Base-by-base conservation (phyloP, 2,797 vertebrate genomes). In the Leucoraja ocellata region DNA sequence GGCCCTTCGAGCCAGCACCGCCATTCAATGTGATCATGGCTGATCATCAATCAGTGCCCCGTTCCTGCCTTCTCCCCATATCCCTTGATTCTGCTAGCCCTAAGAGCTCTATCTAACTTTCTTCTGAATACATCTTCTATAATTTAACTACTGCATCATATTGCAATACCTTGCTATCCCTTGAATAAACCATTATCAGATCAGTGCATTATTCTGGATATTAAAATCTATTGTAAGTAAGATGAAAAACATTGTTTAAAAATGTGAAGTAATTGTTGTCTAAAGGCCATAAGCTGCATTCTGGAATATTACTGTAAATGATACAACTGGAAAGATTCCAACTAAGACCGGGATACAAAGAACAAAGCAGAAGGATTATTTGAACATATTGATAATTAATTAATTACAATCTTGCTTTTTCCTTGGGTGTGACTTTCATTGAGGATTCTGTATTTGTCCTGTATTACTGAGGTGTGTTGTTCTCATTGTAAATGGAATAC, bases 301-400 rank as follows among this genome's bases (percentile, higher is more conserved):
- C 61, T 88, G n/a, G 16, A 68, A 84, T 54, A 84, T 84, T 58
- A 84, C n/a, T 68, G 16, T 88, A 88, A 88, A 88, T 65, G 14
- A 65, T 65, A 65, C 84, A 88, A 36, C 36, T 18, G 14, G 14
- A 32, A n/a, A 88, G n/a, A 16, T 88, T 88, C 61, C 32, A 36
- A 32, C 1, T 68, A 74, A 54, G 10, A 25, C 36, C 39, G 14
- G 11, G 4, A 39, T 92, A n/a, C 39, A 92, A 39, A 25, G 65
- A 46, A 92, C 90, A 92, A 92, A 92, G 36, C 90, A 92, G 71
- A 14, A 92, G 54, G 25, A n/a, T 92, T 10, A 92, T 28, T 92
- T 92, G 68, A 76, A 58, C 90, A 74, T 21, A 32, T 36, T 90
- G 73, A 16, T 92, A 54, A 54, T 92, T 92, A 73, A 71, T 91